These are phyloP conservation scores for Antheraea pernyi DNA, from an alignment of 1,140 invertebrate species.

Conservation along the genomic window DNA sequence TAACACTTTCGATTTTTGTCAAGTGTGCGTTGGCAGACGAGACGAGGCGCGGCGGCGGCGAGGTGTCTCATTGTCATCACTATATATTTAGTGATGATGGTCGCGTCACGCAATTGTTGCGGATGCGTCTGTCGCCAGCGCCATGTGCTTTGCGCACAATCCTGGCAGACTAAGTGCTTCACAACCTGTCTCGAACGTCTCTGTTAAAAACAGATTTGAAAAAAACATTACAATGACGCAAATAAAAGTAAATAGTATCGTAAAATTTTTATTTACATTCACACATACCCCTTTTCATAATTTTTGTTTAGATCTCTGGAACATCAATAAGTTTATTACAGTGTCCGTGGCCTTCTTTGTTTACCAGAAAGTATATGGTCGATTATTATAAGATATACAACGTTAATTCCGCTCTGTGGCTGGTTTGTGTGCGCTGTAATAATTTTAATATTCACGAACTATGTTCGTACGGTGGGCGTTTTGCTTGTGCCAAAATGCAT, in stretches of 20 bases:
- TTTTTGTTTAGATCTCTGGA: background rate
- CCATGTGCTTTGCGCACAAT: background rate
- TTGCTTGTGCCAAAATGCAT: background rate
- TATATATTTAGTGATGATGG: constrained; percentile 60
- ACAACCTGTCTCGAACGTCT: background rate
- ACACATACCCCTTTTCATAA: background rate
- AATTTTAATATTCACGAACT: constrained; percentile 1
- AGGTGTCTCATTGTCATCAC: constrained; percentile 45
- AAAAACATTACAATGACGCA: background rate
- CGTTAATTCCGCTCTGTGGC: background rate
- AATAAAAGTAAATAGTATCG: background rate
- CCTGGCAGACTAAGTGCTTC: background rate
- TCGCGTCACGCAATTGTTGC: constrained; percentile 36
- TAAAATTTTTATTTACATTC: background rate
- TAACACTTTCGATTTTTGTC: constrained; percentile 45
- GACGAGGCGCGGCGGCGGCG: constrained; percentile 30
- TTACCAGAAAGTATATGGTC: constrained; percentile 1
- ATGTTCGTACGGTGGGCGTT: background rate
- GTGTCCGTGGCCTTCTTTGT: background rate
- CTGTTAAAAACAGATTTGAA: background rate
- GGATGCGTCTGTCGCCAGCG: constrained; percentile 57
- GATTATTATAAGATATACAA: constrained; percentile 8
- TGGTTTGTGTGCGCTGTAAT: background rate
- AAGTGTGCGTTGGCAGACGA: constrained; percentile 18
- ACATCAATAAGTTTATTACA: constrained; percentile 2